Evolutionary conservation across 1,140 invertebrate genomes (phyloP), one percentile per base, ranked within the genome.

Genomic region (Zaprionus africanus): DNA sequence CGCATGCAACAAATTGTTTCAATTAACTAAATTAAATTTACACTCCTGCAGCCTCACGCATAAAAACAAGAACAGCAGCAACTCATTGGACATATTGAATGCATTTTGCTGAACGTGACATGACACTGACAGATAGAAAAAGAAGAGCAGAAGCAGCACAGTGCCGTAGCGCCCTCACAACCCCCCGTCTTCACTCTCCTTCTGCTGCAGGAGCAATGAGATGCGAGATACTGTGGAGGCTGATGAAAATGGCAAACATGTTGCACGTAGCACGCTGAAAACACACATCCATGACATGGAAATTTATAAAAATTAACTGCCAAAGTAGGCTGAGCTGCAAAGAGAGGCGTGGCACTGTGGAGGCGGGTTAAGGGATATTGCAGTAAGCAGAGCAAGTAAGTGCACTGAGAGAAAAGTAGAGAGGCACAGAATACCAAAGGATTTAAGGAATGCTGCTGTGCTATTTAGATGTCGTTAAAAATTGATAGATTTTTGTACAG

Each of bases 11-110:
- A 91, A 91, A 91, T 91, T 91, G 88, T 91, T 91, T 91, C 88
- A 91, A 91, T 91, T 91, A 91, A 91, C 88, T 91, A 91, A 91
- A 91, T 91, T 91, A 91, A 91, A 91, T 91, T 91, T 88, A 91
- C 88, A 91, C 85, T 88, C 85, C 81, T 83, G 83, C 83, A 88
- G 84, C 80, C 77, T 83, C 82, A 79, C 76, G 53, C 74, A 70
- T 43, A 72, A 61, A 66, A 72, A 51, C 38, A 76, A 22, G 24
- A 67, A 4, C 56, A 60, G 15, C 38, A 69, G 46, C 61, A 82
- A 34, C 31, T 4, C 63, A 56, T 76, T 65, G 71, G 56, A 81
- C 79, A 75, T 76, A 85, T 79, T 79, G 84, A 81, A 88, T 90
- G 81, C 84, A 88, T 88, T 88, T 88, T 73, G 65, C 81, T 76